phyloP scores from a whole-genome alignment of 2,797 vertebrate species.

The Zonotrichia albicollis region DNA sequence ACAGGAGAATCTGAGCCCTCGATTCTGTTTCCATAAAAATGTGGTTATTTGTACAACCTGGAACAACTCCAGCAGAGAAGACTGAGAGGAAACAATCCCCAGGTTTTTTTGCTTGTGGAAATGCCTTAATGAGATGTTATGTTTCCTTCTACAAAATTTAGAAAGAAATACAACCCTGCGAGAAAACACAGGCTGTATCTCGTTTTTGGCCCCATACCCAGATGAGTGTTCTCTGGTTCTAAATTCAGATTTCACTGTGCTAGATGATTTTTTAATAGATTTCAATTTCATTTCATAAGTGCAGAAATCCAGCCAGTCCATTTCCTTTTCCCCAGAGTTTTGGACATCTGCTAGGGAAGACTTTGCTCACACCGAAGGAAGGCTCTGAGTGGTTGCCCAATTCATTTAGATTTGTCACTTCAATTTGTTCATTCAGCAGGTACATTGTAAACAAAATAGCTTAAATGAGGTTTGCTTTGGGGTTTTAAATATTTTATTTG shows the following conservation, averaged over 20 bases:
- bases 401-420: constrained; percentile 62
- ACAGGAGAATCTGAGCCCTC: neutral
- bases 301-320: constrained; percentile 38
- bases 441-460: constrained; percentile 55
- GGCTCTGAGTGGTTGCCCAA: constrained; percentile 31
- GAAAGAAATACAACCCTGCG: neutral
- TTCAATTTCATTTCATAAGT: constrained; percentile 36
- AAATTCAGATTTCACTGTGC: constrained; percentile 12
- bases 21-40: neutral
- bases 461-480: constrained; percentile 47
- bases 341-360: constrained; percentile 49
- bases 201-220: neutral
- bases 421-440: constrained; percentile 48
- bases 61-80: neutral
- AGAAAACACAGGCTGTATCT: neutral
- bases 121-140: neutral
- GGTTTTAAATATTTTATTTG: constrained; percentile 63
- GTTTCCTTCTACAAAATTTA: neutral
- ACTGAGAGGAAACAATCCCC: neutral
- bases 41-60: neutral
- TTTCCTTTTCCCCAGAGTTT: constrained; percentile 41
- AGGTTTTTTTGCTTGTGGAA: neutral
- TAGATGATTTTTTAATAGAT: constrained; percentile 45
- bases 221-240: neutral
- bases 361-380: neutral